phyloP scores from a whole-genome alignment of 2,113 vertebrate species.

The Aphyosemion australe region DNA sequence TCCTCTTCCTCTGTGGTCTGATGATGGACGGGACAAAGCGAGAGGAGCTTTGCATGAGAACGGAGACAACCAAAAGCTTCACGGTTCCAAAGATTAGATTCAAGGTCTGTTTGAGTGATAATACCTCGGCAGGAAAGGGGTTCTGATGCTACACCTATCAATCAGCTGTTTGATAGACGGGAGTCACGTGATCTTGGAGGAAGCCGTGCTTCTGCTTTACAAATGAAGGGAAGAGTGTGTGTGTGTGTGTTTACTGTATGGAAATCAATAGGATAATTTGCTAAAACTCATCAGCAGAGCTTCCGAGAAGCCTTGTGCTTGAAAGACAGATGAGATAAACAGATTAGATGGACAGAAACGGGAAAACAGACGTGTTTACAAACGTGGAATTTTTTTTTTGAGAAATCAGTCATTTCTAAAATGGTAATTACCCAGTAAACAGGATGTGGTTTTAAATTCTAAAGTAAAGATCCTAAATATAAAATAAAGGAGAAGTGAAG shows the following conservation, averaged over 20 bases:
- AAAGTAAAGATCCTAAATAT: too few species aligned
- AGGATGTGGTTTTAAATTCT: too few species aligned
- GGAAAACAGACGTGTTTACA: not conserved
- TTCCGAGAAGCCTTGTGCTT: slow-evolving; percentile 62
- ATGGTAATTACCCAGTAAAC: too few species aligned
- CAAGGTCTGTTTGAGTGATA: slow-evolving; percentile 45
- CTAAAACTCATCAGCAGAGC: slow-evolving; percentile 57
- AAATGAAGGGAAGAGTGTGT: slow-evolving; percentile 5
- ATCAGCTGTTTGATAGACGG: slow-evolving; percentile 54
- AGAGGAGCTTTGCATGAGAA: not conserved
- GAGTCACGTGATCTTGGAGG: slow-evolving; percentile 28
- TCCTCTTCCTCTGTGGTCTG: slow-evolving; percentile 7
- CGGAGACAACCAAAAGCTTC: not conserved
- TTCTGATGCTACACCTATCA: slow-evolving; percentile 59
- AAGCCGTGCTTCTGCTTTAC: slow-evolving; percentile 33
- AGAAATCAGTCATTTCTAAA: too few species aligned
- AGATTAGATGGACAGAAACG: slow-evolving; percentile 14
- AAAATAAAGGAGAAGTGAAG: too few species aligned
- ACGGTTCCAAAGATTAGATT: slow-evolving; percentile 15
- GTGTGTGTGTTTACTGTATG: slow-evolving; percentile 32
- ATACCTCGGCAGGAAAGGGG: slow-evolving; percentile 42
- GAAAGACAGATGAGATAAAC: slow-evolving; percentile 43
- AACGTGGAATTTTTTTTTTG: not conserved
- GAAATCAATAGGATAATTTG: slow-evolving; percentile 66
- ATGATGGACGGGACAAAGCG: not conserved